Evolutionary conservation across 1,140 invertebrate genomes (phyloP), one percentile per base, ranked within the genome.

Genomic region (Cydia strobilella): DNA sequence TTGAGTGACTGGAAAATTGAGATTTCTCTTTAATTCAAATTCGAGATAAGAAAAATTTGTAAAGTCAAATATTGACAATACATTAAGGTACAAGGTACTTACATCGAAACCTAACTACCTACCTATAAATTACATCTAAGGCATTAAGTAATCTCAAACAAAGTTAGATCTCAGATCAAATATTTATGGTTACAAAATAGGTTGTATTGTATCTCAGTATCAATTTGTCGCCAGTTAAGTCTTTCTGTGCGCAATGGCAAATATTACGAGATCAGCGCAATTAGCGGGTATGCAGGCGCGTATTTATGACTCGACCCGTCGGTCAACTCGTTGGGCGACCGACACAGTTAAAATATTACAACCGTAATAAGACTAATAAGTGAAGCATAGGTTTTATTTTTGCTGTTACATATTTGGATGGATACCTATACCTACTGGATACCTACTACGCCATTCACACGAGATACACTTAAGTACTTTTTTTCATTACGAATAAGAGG

Each of bases 301-400:
- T 59, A 59, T 59, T 59, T 59, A 31, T 39, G 51, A 54, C 51
- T 54, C 51, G 20, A 59, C 18, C 54, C 54, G 54, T 20, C 54
- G 54, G 54, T 59, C 54, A 59, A 59, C 20, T 59, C 20, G 54
- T 23, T 59, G 54, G 54, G 54, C 54, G 54, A 59, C 54, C 54
- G n/a, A 23, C 54, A 23, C 54, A 23, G 20, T 10, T 23, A 59
- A 59, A 23, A 59, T 59, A 23, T 23, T 51, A 18, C 15, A 51
- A 6, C 15, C 15, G 45, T 48, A 48, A 3, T 51, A 31, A 31
- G 31, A 31, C 31, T 31, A 31, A 31, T 31, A 31, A 0, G 27
- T 31, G 27, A 3, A 31, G 0, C 0, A 27, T 0, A 27, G 2
- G 31, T 31, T 31, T 31, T 31, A 31, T 31, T 31, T 31, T 31